A percentile compares a stretch with the other conserved stretches of the same genome.
These are phyloP conservation scores for Akabosia matsudoensis DNA, from an alignment of 1,140 invertebrate genomes.

Conservation along the genomic window DNA sequence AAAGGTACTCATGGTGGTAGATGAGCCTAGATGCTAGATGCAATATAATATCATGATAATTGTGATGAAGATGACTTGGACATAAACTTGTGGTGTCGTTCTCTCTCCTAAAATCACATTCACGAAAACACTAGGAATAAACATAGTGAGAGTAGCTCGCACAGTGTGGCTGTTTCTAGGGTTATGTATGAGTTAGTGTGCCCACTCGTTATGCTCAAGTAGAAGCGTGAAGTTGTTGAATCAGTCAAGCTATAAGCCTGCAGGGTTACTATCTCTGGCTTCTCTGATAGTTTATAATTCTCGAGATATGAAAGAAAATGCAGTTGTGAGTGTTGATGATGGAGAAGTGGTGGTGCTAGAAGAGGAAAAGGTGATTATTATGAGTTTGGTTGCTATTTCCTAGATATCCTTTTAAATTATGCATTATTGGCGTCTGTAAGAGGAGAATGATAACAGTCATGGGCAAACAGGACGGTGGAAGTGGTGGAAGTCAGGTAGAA, in stretches of 20 bases:
- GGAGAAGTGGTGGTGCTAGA: background rate
- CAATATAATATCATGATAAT: slow-evolving; percentile 4
- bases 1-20: background rate
- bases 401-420: background rate
- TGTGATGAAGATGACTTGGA: slow-evolving; percentile 13
- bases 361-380: background rate
- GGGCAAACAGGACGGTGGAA: background rate
- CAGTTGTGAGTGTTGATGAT: background rate
- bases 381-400: background rate
- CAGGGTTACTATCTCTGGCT: too few relatives aligned
- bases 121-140: background rate
- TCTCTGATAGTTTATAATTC: too few relatives aligned
- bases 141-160: too few relatives aligned
- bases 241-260: too few relatives aligned
- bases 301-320: too few relatives aligned
- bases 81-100: slow-evolving; percentile 1
- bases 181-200: too few relatives aligned
- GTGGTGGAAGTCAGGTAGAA: too few relatives aligned
- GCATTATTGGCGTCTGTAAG: background rate
- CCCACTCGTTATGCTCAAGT: too few relatives aligned
- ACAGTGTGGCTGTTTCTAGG: too few relatives aligned
- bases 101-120: background rate
- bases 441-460: background rate
- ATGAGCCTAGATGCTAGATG: background rate
- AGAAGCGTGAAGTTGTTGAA: too few relatives aligned